phyloP scores from a whole-genome alignment of 2,797 vertebrate species.

The Synanceia verrucosa region DNA sequence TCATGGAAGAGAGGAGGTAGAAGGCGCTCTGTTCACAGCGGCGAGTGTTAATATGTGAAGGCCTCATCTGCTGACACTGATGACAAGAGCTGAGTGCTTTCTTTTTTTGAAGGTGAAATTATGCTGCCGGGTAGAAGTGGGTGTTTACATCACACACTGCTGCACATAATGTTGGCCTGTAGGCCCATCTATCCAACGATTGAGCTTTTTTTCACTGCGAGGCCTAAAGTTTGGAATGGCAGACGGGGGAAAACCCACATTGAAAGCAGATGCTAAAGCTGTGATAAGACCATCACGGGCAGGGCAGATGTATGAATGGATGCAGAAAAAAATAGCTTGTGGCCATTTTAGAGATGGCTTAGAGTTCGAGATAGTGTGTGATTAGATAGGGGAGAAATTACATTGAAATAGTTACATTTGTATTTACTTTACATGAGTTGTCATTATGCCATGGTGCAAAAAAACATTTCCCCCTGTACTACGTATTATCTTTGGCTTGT shows the following conservation, averaged over 20 bases:
- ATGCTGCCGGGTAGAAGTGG: slow-evolving; percentile 50
- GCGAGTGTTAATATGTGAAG: slow-evolving; percentile 8
- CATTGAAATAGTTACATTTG: slow-evolving; percentile 48
- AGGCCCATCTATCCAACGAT: slow-evolving; percentile 33
- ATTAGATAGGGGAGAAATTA: slow-evolving; percentile 6
- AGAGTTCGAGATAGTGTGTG: slow-evolving; percentile 2
- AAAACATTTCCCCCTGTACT: slow-evolving; percentile 7
- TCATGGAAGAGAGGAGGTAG: slow-evolving; percentile 6
- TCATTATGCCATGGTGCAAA: slow-evolving; percentile 18
- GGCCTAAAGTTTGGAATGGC: slow-evolving; percentile 38
- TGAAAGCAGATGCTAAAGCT: slow-evolving; percentile 50
- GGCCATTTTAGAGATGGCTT: slow-evolving; percentile 30
- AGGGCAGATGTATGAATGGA: slow-evolving; percentile 31
- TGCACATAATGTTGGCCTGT: slow-evolving; percentile 54
- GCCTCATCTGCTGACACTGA: slow-evolving; percentile 35
- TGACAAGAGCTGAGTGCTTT: slow-evolving; percentile 29
- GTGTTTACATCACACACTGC: slow-evolving; percentile 56
- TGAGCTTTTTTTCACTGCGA: slow-evolving; percentile 27
- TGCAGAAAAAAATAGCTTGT: slow-evolving; percentile 25
- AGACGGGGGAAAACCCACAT: slow-evolving; percentile 8
- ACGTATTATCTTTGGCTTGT: slow-evolving; percentile 5
- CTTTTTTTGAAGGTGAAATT: slow-evolving; percentile 49
- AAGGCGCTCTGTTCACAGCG: neutral
- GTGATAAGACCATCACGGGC: slow-evolving; percentile 37
- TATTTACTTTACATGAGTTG: slow-evolving; percentile 5